Conservation (phyloP, 2,888 invertebrate species). For the Hypsopygia costalis region DNA sequence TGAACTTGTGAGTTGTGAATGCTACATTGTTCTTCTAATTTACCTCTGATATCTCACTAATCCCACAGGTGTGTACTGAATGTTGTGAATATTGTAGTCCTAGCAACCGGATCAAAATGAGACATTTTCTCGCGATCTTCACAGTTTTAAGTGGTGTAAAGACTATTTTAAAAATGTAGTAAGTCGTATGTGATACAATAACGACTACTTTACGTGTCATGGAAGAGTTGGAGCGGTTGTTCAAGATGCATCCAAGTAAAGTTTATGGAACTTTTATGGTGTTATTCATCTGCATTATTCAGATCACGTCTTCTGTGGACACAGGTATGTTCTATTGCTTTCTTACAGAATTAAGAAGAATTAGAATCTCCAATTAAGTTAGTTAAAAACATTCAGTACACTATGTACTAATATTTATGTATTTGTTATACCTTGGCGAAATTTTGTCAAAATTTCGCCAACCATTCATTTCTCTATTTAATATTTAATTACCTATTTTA, state of each 20-base stretch:
- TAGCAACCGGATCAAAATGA: slow-evolving; percentile 60
- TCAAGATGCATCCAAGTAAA: slow-evolving; percentile 55
- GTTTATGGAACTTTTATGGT: slow-evolving; percentile 40
- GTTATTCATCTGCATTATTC: slow-evolving; percentile 32
- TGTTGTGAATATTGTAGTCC: slow-evolving; percentile 70
- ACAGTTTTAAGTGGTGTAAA: slow-evolving; percentile 4
- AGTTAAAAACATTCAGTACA: too few species aligned
- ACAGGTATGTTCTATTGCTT: slow-evolving; percentile 44
- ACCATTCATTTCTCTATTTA: too few species aligned
- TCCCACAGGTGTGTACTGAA: slow-evolving; percentile 66
- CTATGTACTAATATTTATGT: too few species aligned
- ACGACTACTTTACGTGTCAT: slow-evolving; percentile 45
- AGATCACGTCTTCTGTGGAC: slow-evolving; percentile 42
- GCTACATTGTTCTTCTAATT: slow-evolving; percentile 41
- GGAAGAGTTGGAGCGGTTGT: slow-evolving; percentile 71
- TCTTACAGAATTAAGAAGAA: too few species aligned
- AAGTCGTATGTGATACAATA: slow-evolving; percentile 19
- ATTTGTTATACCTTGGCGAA: too few species aligned
- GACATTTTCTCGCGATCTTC: not conserved
- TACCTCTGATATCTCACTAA: slow-evolving; percentile 43
- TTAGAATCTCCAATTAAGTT: too few species aligned
- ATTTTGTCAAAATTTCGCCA: too few species aligned
- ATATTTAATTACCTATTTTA: too few species aligned
- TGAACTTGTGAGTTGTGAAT: slow-evolving; percentile 65
- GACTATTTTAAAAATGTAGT: slow-evolving; percentile 21